These are phyloP conservation scores for Macrophya alboannulata DNA, from an alignment of 2,888 invertebrate species.

Conservation along the genomic window DNA sequence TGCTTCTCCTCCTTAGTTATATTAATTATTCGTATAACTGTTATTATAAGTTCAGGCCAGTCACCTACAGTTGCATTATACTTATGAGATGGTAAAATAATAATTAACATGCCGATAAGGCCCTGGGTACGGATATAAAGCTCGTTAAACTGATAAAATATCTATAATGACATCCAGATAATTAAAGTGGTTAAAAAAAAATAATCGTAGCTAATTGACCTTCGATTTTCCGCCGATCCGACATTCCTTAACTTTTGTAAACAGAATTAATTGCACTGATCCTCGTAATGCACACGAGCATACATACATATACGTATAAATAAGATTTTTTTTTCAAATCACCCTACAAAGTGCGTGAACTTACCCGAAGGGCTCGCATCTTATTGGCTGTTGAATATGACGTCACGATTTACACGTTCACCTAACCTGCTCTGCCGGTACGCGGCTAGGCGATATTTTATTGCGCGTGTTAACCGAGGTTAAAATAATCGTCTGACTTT, in stretches of 20 bases:
- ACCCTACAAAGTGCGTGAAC: slow-evolving; percentile 50
- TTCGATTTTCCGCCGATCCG: slow-evolving; percentile 11
- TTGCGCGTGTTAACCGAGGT: neutral
- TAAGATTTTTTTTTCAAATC: slow-evolving; percentile 46
- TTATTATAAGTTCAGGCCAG: slow-evolving; percentile 23
- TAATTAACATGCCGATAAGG: neutral
- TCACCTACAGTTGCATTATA: slow-evolving; percentile 23
- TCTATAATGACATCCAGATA: neutral
- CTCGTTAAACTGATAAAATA: neutral
- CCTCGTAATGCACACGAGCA: neutral
- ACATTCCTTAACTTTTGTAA: neutral
- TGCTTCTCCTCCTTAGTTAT: neutral
- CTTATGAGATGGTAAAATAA: neutral
- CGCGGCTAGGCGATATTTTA: slow-evolving; percentile 51
- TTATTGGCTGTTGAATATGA: slow-evolving; percentile 46
- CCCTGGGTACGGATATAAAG: neutral
- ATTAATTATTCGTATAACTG: slow-evolving; percentile 34
- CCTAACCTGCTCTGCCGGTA: slow-evolving; percentile 73
- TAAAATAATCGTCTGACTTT: neutral
- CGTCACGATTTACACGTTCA: slow-evolving; percentile 58
- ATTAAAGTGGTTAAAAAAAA: neutral
- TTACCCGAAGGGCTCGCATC: slow-evolving; percentile 33
- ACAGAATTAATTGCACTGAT: slow-evolving; percentile 7
- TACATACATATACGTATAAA: neutral
- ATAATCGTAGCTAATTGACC: neutral